These are phyloP conservation scores for Brachycybe producta DNA, from an alignment of 2,888 invertebrate genomes.

Conservation along the genomic window DNA sequence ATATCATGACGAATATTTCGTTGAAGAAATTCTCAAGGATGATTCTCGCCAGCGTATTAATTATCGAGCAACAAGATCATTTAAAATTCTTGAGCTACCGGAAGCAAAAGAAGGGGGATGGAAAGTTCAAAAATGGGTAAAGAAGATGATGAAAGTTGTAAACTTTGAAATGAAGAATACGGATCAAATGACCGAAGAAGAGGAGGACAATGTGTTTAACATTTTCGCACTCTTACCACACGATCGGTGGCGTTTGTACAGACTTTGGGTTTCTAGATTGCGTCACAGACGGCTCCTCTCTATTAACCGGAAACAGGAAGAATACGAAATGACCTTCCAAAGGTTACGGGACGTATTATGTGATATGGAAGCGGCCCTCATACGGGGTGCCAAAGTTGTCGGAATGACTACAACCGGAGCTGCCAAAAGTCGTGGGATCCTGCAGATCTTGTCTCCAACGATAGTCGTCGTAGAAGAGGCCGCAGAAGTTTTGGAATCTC, in stretches of 20 bases:
- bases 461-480: constrained; percentile 63
- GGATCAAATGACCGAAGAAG: constrained; percentile 16
- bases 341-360: constrained; percentile 6
- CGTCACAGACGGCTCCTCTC: neutral
- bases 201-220: constrained; percentile 19
- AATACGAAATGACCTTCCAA: constrained; percentile 1
- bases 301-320: neutral
- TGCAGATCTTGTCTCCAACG: constrained; percentile 21
- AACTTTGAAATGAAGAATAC: constrained; percentile 18
- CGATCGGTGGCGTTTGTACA: constrained; percentile 38
- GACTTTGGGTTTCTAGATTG: constrained; percentile 29
- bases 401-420: constrained; percentile 30
- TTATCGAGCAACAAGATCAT: no score
- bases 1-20: constrained; percentile 15
- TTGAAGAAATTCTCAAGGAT: no score
- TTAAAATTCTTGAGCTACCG: neutral
- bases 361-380: constrained; percentile 14
- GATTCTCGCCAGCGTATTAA: no score
- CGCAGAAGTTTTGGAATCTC: constrained; percentile 73
- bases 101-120: neutral
- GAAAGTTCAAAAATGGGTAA: neutral
- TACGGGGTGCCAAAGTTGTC: constrained; percentile 20
- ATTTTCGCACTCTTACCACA: constrained; percentile 26
- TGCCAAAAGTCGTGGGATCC: constrained; percentile 24
- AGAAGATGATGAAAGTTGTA: neutral